phyloP scores from a whole-genome alignment of 2,888 invertebrate genomes.

The Pachycephus smyrnensis region DNA sequence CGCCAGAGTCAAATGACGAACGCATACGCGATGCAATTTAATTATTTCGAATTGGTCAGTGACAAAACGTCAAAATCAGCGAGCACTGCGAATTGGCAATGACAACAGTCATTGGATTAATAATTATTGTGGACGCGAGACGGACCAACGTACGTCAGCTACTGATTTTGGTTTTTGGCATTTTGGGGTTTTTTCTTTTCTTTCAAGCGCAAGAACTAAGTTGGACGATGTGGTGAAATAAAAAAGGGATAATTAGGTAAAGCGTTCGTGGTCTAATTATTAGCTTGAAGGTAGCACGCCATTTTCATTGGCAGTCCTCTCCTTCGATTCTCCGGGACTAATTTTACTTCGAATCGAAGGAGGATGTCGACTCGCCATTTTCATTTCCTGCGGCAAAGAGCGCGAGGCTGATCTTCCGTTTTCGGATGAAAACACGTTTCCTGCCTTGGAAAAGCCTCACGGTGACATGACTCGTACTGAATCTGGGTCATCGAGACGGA shows the following conservation, averaged over 20 bases:
- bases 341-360: not conserved
- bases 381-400: not conserved
- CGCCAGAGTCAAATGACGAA: constrained; percentile 39
- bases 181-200: not conserved
- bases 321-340: not conserved
- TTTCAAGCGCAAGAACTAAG: not conserved
- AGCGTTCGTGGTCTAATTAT: not conserved
- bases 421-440: not conserved
- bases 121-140: not conserved
- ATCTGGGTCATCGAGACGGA: not conserved
- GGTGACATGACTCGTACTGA: not conserved
- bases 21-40: constrained; percentile 14
- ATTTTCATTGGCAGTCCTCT: not conserved
- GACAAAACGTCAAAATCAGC: not conserved
- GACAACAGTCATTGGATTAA: not conserved
- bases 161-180: not conserved
- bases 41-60: constrained; percentile 1
- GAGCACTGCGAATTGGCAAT: not conserved
- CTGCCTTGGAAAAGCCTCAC: not conserved
- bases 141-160: not conserved
- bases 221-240: not conserved
- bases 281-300: not conserved
- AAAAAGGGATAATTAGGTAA: not conserved
- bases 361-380: not conserved
- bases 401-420: not conserved